Evolutionary conservation across 23 tunicate genomes (phyloP).

Genomic region (Oikopleura albicans): DNA sequence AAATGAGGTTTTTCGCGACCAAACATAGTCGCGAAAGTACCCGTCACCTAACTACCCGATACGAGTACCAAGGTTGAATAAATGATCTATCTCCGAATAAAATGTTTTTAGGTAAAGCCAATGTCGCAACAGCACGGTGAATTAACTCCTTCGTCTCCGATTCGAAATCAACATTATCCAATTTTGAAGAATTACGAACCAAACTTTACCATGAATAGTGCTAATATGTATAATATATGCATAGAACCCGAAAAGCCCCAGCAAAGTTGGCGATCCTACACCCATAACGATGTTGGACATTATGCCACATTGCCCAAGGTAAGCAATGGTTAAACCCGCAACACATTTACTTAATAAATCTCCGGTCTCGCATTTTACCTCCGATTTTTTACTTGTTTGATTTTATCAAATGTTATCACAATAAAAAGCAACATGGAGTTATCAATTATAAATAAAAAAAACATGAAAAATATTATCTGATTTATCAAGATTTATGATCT

Average conservation of each 20-base stretch:
- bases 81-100: too few relatives aligned
- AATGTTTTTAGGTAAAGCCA: background rate
- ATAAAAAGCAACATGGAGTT: too few relatives aligned
- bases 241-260: background rate
- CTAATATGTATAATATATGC: background rate
- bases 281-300: background rate
- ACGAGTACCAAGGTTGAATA: too few relatives aligned
- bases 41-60: too few relatives aligned
- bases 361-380: background rate
- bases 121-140: background rate
- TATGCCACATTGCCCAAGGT: constrained; percentile 13
- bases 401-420: too few relatives aligned
- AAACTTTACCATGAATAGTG: background rate
- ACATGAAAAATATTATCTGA: too few relatives aligned
- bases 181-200: background rate
- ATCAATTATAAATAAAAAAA: too few relatives aligned
- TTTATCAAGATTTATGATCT: too few relatives aligned
- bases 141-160: background rate
- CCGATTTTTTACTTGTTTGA: background rate
- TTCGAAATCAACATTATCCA: constrained; percentile 2
- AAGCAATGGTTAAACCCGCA: background rate
- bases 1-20: too few relatives aligned
- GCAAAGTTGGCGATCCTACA: background rate
- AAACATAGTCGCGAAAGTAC: too few relatives aligned
- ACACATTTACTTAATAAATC: background rate